Percentiles rank a stretch among this genome's conserved stretches.
Conservation (phyloP, 2,113 vertebrate genomes). For the Heteronetta atricapilla region DNA sequence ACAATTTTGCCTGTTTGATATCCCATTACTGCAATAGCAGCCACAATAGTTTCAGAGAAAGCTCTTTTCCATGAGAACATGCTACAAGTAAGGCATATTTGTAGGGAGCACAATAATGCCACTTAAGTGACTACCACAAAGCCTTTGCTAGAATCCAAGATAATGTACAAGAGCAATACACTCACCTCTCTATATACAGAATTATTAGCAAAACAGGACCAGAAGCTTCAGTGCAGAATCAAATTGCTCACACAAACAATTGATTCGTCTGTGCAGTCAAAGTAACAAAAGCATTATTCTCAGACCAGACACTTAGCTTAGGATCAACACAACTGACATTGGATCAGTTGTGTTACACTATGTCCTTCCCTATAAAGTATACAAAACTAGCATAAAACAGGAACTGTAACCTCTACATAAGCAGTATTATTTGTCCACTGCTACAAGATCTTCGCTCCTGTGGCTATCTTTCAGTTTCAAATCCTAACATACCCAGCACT, state of each 20-base stretch:
- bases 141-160: conserved; percentile 23
- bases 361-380: not conserved
- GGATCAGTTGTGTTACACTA: not conserved
- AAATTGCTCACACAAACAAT: not conserved
- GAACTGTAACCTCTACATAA: not conserved
- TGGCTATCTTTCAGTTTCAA: not conserved
- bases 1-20: conserved; percentile 76
- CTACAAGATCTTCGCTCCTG: not conserved
- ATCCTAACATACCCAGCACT: not conserved
- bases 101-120: conserved; percentile 21
- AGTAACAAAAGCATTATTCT: not conserved
- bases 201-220: not conserved
- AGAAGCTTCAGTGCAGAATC: not conserved
- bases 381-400: not conserved
- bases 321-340: not conserved
- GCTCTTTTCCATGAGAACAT: not conserved
- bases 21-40: conserved; percentile 64
- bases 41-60: conserved; percentile 34
- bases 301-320: not conserved
- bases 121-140: conserved; percentile 36
- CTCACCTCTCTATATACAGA: not conserved
- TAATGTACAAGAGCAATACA: not conserved
- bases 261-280: not conserved
- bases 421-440: not conserved
- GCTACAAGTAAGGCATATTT: conserved; percentile 36